A percentile compares a stretch with the other conserved stretches of the same genome.
These are phyloP conservation scores for Neomorphus geoffroyi DNA, from an alignment of 2,797 vertebrate species.

Conservation along the genomic window DNA sequence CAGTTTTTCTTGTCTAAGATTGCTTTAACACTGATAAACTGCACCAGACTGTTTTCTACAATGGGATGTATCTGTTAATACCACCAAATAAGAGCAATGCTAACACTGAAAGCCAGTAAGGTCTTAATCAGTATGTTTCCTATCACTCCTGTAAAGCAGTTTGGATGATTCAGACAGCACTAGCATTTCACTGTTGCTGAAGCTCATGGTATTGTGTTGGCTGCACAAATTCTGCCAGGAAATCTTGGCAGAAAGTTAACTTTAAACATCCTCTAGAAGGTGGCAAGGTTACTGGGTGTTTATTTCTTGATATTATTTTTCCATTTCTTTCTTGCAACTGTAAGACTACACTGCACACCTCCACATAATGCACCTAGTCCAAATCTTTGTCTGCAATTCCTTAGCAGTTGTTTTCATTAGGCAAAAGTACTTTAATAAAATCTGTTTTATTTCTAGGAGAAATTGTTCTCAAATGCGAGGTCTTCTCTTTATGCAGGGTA, in stretches of 20 bases:
- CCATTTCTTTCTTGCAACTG: neutral
- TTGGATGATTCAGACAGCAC: constrained; percentile 2
- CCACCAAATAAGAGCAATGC: neutral
- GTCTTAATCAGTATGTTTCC: neutral
- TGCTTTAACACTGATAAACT: neutral
- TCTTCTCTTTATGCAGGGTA: neutral
- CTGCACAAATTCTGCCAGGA: constrained; percentile 1
- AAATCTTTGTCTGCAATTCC: neutral
- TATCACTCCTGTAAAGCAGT: neutral
- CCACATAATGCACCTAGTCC: neutral
- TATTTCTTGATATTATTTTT: neutral
- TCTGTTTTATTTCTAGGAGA: neutral
- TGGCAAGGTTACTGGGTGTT: neutral
- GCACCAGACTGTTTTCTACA: neutral
- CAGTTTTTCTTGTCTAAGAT: neutral
- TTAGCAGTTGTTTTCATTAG: neutral
- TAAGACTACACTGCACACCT: neutral
- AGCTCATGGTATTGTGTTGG: neutral
- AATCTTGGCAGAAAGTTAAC: neutral
- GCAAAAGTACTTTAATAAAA: neutral
- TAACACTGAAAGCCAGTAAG: neutral
- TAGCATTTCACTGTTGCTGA: neutral
- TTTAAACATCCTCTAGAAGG: neutral
- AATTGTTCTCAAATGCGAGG: neutral
- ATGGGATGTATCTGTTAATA: neutral